Conservation (phyloP, 1,140 invertebrate genomes). For the Cydia pomonella region DNA sequence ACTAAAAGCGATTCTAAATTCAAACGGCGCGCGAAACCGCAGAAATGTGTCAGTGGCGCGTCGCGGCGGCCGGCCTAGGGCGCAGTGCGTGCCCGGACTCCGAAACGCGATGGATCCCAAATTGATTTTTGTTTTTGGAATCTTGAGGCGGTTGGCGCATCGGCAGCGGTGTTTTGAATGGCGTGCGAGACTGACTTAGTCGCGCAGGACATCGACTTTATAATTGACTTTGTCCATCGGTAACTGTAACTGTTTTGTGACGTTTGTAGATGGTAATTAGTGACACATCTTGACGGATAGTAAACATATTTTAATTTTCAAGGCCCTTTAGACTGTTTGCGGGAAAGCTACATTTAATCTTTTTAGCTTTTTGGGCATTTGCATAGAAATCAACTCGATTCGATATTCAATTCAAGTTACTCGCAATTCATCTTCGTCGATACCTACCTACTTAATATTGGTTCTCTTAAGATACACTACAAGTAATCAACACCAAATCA, state of each 20-base stretch:
- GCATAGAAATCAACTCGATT: no score
- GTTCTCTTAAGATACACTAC: no score
- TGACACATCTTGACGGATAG: slow-evolving; percentile 6
- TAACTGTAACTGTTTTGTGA: slow-evolving; percentile 63
- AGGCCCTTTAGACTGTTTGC: not conserved
- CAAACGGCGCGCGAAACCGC: slow-evolving; percentile 70
- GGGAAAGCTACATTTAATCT: not conserved
- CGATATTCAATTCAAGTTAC: no score
- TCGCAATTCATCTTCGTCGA: no score
- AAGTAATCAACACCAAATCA: no score
- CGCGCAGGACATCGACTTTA: slow-evolving; percentile 76
- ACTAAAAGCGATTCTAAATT: slow-evolving; percentile 69
- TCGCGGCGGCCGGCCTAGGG: slow-evolving; percentile 70
- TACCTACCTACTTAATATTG: no score
- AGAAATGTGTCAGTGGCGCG: slow-evolving; percentile 79
- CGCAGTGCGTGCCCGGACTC: slow-evolving; percentile 56
- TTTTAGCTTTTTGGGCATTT: no score
- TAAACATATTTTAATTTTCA: slow-evolving; percentile 14
- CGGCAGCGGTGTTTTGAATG: slow-evolving; percentile 63
- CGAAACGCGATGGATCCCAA: slow-evolving; percentile 63
- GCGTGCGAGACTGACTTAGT: slow-evolving; percentile 63
- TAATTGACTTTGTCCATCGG: slow-evolving; percentile 72
- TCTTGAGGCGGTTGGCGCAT: slow-evolving; percentile 60
- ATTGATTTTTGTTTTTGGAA: slow-evolving; percentile 58
- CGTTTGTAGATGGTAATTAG: slow-evolving; percentile 20